Evolutionary conservation across 2,113 vertebrate genomes (phyloP).

Genomic region (Takifugu bimaculatus): DNA sequence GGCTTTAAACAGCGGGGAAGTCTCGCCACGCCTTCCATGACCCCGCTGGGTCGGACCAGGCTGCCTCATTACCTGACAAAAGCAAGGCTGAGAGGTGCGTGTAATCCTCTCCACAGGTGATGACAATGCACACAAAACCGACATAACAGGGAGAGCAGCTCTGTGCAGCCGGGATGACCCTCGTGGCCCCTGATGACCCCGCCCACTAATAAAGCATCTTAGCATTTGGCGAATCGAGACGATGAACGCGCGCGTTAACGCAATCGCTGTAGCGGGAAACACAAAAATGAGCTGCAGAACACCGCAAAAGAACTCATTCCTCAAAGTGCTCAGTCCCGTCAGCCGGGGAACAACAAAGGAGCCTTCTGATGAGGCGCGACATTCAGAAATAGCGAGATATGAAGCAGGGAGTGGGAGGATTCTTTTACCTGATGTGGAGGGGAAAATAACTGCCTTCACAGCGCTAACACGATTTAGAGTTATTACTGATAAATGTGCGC

Average conservation of each 20-base stretch:
- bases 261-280: no score
- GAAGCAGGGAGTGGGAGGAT: slow-evolving; percentile 22
- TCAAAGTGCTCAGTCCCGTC: slow-evolving; percentile 13
- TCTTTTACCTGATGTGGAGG: slow-evolving; percentile 11
- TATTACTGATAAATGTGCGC: slow-evolving; percentile 2
- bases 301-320: neutral
- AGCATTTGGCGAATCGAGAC: no score
- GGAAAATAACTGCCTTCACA: slow-evolving; percentile 26
- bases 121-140: neutral
- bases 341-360: slow-evolving; percentile 7
- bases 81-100: slow-evolving; percentile 6
- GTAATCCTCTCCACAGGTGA: slow-evolving; percentile 1
- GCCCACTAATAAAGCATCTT: no score
- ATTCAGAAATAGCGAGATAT: slow-evolving; percentile 20
- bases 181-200: no score
- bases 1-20: slow-evolving; percentile 53
- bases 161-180: no score
- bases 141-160: no score
- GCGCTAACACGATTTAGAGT: slow-evolving; percentile 14
- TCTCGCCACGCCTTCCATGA: slow-evolving; percentile 13
- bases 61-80: slow-evolving; percentile 16
- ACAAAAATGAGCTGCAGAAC: no score
- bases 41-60: slow-evolving; percentile 18
- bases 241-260: no score
- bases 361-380: slow-evolving; percentile 2